A percentile compares a stretch with the other conserved stretches of the same genome.
Conservation (phyloP, 37 sponge, comb jelly and placozoan genomes). For the Geodia barretti region DNA sequence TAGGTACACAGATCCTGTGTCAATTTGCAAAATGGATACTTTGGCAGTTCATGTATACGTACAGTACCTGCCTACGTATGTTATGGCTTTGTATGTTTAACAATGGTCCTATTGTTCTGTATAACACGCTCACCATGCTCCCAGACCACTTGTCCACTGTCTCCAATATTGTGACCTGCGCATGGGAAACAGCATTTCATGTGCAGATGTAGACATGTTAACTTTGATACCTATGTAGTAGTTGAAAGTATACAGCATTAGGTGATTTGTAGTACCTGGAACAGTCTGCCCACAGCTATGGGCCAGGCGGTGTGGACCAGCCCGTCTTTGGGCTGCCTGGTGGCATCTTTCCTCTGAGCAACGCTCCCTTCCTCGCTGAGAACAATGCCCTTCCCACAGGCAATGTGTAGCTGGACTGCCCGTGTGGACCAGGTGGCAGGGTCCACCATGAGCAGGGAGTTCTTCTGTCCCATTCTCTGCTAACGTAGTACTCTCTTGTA, state of each 20-base stretch:
- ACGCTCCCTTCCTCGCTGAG: background rate
- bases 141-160: background rate
- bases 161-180: background rate
- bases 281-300: background rate
- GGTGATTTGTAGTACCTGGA: background rate
- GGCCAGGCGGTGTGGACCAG: background rate
- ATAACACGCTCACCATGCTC: background rate
- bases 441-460: background rate
- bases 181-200: too few relatives aligned
- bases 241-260: background rate
- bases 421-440: background rate
- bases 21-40: too few relatives aligned
- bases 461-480: background rate
- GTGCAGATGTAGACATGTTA: background rate
- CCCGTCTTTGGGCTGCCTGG: background rate
- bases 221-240: background rate
- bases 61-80: too few relatives aligned
- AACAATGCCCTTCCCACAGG: background rate
- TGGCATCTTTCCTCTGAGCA: background rate
- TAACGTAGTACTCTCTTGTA: too few relatives aligned
- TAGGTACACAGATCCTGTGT: too few relatives aligned
- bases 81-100: too few relatives aligned
- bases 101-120: too few relatives aligned
- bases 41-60: too few relatives aligned
- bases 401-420: background rate